Conservation (phyloP, 37 sponge, comb jelly and placozoan species). For the Ianthella basta region DNA sequence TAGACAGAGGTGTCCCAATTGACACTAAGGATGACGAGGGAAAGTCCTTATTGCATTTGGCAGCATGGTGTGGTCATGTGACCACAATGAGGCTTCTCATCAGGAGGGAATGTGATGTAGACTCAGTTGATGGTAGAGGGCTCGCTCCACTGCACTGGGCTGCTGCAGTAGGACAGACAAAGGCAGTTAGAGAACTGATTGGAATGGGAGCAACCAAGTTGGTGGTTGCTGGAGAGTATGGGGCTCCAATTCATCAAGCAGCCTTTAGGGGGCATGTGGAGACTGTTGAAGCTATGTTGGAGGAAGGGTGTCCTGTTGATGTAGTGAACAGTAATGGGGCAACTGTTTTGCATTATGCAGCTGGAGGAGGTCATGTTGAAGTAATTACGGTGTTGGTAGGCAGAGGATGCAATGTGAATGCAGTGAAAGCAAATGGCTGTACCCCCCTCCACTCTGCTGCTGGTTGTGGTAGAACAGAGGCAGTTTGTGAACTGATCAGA, state of each 20-base stretch:
- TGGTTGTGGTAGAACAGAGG: neutral
- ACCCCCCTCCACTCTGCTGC: conserved; percentile 18
- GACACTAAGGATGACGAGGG: too few species aligned
- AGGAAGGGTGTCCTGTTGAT: neutral
- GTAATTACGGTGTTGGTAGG: neutral
- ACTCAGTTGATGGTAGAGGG: neutral
- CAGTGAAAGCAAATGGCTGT: neutral
- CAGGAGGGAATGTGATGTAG: too few species aligned
- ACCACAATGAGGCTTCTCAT: too few species aligned
- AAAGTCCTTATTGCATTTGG: too few species aligned
- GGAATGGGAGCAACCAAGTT: neutral
- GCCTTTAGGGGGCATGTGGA: neutral
- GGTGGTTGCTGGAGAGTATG: neutral
- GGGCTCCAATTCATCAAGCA: conserved; percentile 11
- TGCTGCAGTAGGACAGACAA: neutral
- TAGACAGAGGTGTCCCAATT: too few species aligned
- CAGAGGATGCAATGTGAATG: neutral
- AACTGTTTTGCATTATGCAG: conserved; percentile 3
- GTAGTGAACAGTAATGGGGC: neutral
- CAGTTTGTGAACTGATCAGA: neutral
- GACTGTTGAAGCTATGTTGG: neutral
- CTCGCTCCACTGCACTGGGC: neutral
- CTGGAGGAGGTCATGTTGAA: neutral
- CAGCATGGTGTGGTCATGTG: too few species aligned
- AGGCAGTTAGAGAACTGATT: neutral